A percentile compares a stretch with the other conserved stretches of the same genome.
Evolutionary conservation across 2,888 invertebrate species (phyloP).

Genomic region (Linyphia triangularis): DNA sequence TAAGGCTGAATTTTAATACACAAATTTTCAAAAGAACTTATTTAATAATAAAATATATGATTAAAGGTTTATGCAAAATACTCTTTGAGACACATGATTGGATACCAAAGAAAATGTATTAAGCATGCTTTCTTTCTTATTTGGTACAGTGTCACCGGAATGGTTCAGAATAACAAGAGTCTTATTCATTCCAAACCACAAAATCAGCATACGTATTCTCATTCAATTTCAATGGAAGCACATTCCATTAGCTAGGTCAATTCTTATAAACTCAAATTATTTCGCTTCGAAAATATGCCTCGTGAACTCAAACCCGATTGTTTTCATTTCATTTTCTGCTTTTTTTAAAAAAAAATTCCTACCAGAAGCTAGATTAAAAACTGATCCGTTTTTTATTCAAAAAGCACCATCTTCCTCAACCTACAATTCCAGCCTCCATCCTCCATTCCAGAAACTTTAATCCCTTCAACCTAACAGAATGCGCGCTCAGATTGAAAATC

Average conservation of each 20-base stretch:
- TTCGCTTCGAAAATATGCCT: not conserved
- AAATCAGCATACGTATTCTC: too few species aligned
- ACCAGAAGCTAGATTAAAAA: conserved; percentile 38
- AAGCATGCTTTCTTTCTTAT: too few species aligned
- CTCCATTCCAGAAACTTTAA: conserved; percentile 61
- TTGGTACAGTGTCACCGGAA: too few species aligned
- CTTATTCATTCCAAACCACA: too few species aligned
- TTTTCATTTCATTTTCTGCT: conserved; percentile 26
- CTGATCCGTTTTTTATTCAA: not conserved
- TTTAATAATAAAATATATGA: too few species aligned
- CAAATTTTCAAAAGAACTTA: too few species aligned
- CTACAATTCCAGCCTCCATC: not conserved
- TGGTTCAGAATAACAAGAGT: too few species aligned
- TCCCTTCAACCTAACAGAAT: conserved; percentile 50
- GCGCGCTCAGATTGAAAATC: conserved; percentile 32
- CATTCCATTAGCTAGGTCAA: not conserved
- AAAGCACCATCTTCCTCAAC: not conserved
- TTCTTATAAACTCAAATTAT: not conserved
- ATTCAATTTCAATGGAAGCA: not conserved
- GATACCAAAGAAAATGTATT: too few species aligned
- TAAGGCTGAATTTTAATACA: too few species aligned
- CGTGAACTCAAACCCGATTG: not conserved
- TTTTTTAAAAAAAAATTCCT: conserved; percentile 9
- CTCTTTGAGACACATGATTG: too few species aligned
- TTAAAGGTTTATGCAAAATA: too few species aligned